These are phyloP conservation scores for Lobophora halterata DNA, from an alignment of 2,888 invertebrate species.

Conservation along the genomic window DNA sequence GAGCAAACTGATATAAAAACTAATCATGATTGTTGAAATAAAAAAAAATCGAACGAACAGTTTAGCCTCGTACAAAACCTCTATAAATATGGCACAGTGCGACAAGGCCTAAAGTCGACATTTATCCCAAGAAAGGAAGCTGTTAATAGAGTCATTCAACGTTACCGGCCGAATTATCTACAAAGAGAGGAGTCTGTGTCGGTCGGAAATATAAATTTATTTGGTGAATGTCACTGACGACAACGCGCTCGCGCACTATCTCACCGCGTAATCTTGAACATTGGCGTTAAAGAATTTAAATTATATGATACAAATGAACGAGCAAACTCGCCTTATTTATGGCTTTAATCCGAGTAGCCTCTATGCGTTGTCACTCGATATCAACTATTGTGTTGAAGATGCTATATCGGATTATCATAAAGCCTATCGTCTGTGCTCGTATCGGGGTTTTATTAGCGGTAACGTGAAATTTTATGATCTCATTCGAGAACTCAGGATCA, in stretches of 20 bases:
- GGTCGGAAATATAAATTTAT: constrained; percentile 81
- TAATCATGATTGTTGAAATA: background rate
- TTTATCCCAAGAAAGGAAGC: constrained; percentile 80
- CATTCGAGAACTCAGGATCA: constrained; percentile 32
- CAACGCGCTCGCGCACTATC: constrained; percentile 73
- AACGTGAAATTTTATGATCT: constrained; percentile 28
- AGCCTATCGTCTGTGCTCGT: constrained; percentile 24
- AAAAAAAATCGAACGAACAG: background rate
- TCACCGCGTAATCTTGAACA: constrained; percentile 77
- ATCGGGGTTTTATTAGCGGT: constrained; percentile 21
- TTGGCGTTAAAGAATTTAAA: constrained; percentile 82
- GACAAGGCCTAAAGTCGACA: constrained; percentile 66
- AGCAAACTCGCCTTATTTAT: constrained; percentile 75
- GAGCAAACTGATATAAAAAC: too few relatives aligned
- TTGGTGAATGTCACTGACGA: constrained; percentile 67
- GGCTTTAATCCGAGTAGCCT: constrained; percentile 77
- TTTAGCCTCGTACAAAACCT: constrained; percentile 15
- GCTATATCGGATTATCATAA: constrained; percentile 38
- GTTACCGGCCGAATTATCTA: constrained; percentile 79
- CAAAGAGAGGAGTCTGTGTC: constrained; percentile 75
- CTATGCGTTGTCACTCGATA: constrained; percentile 69
- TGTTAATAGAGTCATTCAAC: constrained; percentile 81
- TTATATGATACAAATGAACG: constrained; percentile 81
- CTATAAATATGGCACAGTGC: constrained; percentile 59
- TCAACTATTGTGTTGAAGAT: constrained; percentile 51